Percentiles rank a stretch among this genome's conserved stretches.
These are phyloP conservation scores for Gavia stellata DNA, from an alignment of 2,113 vertebrate genomes.

Conservation along the genomic window DNA sequence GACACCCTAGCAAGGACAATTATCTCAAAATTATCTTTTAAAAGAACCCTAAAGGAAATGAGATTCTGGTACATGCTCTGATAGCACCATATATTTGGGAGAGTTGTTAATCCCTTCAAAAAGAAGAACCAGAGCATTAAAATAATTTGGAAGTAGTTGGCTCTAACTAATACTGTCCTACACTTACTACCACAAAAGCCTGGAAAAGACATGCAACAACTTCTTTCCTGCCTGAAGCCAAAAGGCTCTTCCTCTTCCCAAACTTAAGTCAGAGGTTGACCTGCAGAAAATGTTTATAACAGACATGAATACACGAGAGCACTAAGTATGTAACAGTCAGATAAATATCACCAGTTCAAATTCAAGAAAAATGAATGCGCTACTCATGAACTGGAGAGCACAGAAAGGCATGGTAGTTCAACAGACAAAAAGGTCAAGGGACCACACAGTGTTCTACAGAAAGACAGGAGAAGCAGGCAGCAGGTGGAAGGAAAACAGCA, in stretches of 20 bases:
- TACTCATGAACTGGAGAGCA: neutral
- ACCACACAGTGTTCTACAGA: neutral
- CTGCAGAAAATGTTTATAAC: neutral
- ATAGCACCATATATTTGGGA: neutral
- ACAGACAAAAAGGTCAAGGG: neutral
- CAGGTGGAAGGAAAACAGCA: neutral
- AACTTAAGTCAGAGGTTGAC: neutral
- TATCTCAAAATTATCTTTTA: neutral
- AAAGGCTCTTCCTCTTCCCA: neutral
- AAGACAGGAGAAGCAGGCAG: neutral
- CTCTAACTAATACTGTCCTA: neutral
- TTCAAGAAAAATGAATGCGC: neutral
- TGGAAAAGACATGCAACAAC: neutral
- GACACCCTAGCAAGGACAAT: neutral
- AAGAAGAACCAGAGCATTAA: neutral
- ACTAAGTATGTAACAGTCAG: neutral
- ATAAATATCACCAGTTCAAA: neutral
- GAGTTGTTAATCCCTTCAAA: neutral
- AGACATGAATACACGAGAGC: neutral
- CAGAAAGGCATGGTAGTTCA: rapidly evolving
- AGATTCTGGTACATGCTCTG: neutral
- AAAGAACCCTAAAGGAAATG: neutral
- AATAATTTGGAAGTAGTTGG: neutral
- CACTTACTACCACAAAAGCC: neutral
- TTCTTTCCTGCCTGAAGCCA: neutral